These are phyloP conservation scores for Malthinus seriepunctatus DNA, from an alignment of 2,888 invertebrate species.

Conservation along the genomic window DNA sequence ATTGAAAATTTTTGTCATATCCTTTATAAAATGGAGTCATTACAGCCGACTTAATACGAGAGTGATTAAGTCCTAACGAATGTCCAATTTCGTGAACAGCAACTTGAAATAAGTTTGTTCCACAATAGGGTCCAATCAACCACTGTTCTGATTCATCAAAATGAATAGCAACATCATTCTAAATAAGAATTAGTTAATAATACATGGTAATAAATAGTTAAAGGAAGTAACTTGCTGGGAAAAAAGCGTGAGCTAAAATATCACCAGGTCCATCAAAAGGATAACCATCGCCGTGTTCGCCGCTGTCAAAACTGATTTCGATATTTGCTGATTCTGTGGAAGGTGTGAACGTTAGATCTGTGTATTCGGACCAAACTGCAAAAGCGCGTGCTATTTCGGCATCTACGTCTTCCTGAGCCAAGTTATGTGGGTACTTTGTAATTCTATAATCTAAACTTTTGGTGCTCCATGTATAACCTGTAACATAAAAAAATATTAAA, in stretches of 20 bases:
- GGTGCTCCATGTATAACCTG: constrained; percentile 87
- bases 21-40: constrained; percentile 99
- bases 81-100: constrained; percentile 98
- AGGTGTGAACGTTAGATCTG: constrained; percentile 1
- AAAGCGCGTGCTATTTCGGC: constrained; percentile 77
- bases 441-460: constrained; percentile 83
- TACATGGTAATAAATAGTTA: not conserved
- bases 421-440: constrained; percentile 74
- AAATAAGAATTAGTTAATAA: constrained; percentile 12
- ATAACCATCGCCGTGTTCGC: constrained; percentile 94
- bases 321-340: not conserved
- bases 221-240: constrained; percentile 60
- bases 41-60: constrained; percentile 84
- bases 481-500: constrained; percentile 23
- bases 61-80: constrained; percentile 93
- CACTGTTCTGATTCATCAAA: constrained; percentile 96
- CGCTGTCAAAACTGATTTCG: constrained; percentile 52
- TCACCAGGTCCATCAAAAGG: constrained; percentile 95
- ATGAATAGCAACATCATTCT: constrained; percentile 97
- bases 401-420: constrained; percentile 69
- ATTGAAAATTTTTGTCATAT: constrained; percentile 80
- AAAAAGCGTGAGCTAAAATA: constrained; percentile 94
- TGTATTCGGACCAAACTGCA: constrained; percentile 73
- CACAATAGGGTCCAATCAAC: constrained; percentile 82
- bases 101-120: constrained; percentile 92